These are phyloP conservation scores for Onchidella celtica DNA, from an alignment of 2,888 invertebrate genomes.

Conservation along the genomic window DNA sequence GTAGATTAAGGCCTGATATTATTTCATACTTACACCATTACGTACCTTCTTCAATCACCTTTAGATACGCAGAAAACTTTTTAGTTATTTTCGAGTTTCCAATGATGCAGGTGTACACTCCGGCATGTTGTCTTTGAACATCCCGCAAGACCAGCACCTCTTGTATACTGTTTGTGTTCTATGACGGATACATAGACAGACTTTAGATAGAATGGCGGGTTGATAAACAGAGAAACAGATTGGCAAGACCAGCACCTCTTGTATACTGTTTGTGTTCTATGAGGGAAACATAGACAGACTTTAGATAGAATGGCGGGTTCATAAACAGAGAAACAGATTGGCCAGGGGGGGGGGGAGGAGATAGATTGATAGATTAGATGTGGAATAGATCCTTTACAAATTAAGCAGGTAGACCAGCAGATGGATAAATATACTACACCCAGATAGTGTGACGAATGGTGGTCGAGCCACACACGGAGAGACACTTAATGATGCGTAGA, in stretches of 20 bases:
- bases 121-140: constrained; percentile 54
- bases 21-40: no score
- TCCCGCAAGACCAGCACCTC: constrained; percentile 52
- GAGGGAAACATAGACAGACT: no score
- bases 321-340: not conserved
- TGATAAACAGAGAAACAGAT: not conserved
- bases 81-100: constrained; percentile 42
- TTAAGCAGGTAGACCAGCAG: no score
- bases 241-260: no score
- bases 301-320: not conserved
- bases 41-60: constrained; percentile 54
- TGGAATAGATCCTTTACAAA: no score
- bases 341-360: not conserved
- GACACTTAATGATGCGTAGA: not conserved
- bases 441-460: no score
- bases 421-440: no score
- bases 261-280: no score
- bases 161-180: constrained; percentile 13
- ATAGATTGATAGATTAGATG: not conserved
- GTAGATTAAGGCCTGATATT: no score
- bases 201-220: not conserved
- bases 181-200: no score
- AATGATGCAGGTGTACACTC: constrained; percentile 54
- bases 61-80: constrained; percentile 46
- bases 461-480: not conserved